These are phyloP conservation scores for Troilus luridus DNA, from an alignment of 2,888 invertebrate species.

Conservation along the genomic window DNA sequence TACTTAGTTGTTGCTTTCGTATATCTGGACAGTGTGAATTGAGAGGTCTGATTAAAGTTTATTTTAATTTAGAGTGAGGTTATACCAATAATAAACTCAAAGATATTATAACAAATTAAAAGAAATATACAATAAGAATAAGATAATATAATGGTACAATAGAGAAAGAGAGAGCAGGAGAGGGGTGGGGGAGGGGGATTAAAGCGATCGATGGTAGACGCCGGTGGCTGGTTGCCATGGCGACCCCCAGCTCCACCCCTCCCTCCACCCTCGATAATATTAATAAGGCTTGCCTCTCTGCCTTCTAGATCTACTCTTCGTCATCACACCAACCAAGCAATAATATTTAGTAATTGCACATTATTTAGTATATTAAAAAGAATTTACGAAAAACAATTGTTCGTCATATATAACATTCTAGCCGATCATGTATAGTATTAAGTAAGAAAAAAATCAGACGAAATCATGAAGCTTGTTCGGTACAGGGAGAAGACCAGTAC, in stretches of 20 bases:
- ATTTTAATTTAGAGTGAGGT: background rate
- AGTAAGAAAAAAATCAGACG: too few relatives aligned
- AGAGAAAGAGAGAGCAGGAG: background rate
- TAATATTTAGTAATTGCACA: too few relatives aligned
- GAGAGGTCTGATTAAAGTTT: too few relatives aligned
- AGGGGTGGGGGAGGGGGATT: conserved; percentile 60
- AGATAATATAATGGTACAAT: conserved; percentile 28
- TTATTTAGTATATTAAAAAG: too few relatives aligned
- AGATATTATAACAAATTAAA: background rate
- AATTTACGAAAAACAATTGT: too few relatives aligned
- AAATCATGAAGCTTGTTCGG: too few relatives aligned
- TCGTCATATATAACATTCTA: too few relatives aligned
- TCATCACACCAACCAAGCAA: background rate
- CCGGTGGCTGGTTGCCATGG: conserved; percentile 65
- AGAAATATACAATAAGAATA: background rate
- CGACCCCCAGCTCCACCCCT: conserved; percentile 62
- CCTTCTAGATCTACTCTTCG: background rate
- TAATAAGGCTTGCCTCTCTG: conserved; percentile 56
- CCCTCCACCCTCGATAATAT: conserved; percentile 59
- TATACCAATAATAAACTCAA: background rate
- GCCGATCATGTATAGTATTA: too few relatives aligned
- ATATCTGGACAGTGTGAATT: background rate
- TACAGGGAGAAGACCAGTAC: too few relatives aligned
- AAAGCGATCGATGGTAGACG: conserved; percentile 65
- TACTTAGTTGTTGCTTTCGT: too few relatives aligned